Percentiles rank a stretch among this genome's conserved stretches.
phyloP scores from a whole-genome alignment of 1,140 invertebrate species.

The Chlorops oryzae region DNA sequence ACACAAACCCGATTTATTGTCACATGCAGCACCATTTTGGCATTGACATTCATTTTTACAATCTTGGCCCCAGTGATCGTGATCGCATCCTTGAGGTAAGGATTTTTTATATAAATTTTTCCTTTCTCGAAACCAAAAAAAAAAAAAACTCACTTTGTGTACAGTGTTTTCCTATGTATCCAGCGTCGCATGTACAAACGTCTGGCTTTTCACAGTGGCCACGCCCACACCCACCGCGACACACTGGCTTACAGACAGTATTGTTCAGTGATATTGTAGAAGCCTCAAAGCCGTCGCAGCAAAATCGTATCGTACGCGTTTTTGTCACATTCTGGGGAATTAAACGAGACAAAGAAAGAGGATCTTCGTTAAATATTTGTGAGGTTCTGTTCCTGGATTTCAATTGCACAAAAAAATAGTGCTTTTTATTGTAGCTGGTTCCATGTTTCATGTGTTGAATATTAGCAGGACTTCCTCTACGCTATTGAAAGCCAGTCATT shows the following conservation, averaged over 20 bases:
- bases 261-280: constrained; percentile 41
- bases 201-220: constrained; percentile 40
- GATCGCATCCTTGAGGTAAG: constrained; percentile 30
- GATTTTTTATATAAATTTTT: background rate
- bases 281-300: constrained; percentile 43
- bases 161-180: constrained; percentile 41
- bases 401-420: too few species aligned
- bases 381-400: constrained; percentile 15
- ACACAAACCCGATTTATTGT: constrained; percentile 39
- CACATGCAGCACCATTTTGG: constrained; percentile 37
- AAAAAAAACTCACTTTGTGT: constrained; percentile 35
- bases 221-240: constrained; percentile 42
- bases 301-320: constrained; percentile 41
- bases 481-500: too few species aligned
- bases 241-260: constrained; percentile 41
- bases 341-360: background rate
- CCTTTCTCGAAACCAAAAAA: background rate
- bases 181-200: constrained; percentile 39
- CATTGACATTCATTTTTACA: constrained; percentile 37
- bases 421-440: too few species aligned
- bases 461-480: too few species aligned
- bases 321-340: constrained; percentile 32
- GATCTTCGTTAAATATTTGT: background rate
- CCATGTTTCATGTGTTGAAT: too few species aligned
- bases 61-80: constrained; percentile 44